Evolutionary conservation across 2,113 vertebrate species (phyloP).

Genomic region (Amblyornis subalaris): DNA sequence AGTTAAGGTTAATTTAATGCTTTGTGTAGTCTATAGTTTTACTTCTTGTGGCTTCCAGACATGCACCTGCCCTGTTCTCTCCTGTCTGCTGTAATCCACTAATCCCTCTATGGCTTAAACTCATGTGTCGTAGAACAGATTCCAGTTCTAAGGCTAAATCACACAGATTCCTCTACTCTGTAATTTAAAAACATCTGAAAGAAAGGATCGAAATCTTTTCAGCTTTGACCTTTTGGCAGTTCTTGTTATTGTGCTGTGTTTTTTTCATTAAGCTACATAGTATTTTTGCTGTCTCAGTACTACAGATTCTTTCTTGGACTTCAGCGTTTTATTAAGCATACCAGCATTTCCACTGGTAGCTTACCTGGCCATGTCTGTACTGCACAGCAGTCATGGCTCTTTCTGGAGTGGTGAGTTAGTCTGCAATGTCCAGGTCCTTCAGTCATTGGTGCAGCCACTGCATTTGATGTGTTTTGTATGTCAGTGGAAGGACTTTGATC

Average conservation of each 20-base stretch:
- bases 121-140: neutral
- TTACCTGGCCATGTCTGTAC: neutral
- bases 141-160: neutral
- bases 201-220: neutral
- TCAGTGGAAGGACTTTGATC: neutral
- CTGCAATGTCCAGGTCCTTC: neutral
- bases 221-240: neutral
- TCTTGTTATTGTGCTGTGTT: neutral
- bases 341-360: neutral
- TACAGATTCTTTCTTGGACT: neutral
- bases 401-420: neutral
- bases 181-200: neutral
- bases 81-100: neutral
- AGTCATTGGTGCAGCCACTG: neutral
- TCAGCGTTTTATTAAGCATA: neutral
- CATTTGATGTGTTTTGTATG: neutral
- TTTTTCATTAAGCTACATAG: neutral
- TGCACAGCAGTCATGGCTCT: rapidly evolving
- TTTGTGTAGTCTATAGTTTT: neutral
- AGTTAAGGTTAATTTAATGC: neutral
- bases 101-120: neutral
- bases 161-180: neutral
- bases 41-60: neutral
- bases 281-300: neutral
- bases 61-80: neutral